Evolutionary conservation across 1,140 invertebrate species (phyloP).

Genomic region (Zaprionus taronus): DNA sequence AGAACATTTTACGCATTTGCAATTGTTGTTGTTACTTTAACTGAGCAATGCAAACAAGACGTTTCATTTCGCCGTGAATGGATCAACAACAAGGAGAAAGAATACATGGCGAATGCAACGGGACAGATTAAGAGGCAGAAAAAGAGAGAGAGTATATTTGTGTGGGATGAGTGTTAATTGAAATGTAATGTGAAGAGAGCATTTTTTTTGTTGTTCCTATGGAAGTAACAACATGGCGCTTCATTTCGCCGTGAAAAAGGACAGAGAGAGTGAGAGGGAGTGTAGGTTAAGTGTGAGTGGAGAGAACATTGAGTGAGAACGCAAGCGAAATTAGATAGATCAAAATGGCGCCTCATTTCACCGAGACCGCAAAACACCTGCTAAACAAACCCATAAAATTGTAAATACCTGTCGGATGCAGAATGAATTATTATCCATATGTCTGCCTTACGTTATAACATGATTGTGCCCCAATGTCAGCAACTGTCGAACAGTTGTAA

Average conservation of each 20-base stretch:
- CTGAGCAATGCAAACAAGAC: neutral
- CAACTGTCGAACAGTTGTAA: slow-evolving; percentile 28
- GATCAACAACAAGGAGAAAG: neutral
- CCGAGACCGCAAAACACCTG: neutral
- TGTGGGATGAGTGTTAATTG: neutral
- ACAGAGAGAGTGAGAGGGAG: neutral
- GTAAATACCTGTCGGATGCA: neutral
- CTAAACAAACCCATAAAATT: neutral
- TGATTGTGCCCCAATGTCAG: slow-evolving; percentile 17
- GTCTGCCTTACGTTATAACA: neutral
- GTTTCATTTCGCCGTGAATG: neutral
- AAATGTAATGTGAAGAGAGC: neutral
- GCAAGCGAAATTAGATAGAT: too few relatives aligned
- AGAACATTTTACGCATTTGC: neutral
- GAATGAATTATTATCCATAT: slow-evolving; percentile 7
- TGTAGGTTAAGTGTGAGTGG: neutral
- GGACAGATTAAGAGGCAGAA: too few relatives aligned
- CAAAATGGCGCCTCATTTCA: neutral
- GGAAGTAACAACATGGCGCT: neutral
- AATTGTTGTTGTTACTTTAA: neutral
- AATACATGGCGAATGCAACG: neutral
- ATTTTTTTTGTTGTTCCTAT: neutral
- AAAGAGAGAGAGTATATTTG: neutral
- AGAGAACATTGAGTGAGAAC: neutral
- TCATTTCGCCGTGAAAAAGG: neutral